Evolutionary conservation across 2,888 invertebrate genomes (phyloP).

Genomic region (Amphipoea oculea): DNA sequence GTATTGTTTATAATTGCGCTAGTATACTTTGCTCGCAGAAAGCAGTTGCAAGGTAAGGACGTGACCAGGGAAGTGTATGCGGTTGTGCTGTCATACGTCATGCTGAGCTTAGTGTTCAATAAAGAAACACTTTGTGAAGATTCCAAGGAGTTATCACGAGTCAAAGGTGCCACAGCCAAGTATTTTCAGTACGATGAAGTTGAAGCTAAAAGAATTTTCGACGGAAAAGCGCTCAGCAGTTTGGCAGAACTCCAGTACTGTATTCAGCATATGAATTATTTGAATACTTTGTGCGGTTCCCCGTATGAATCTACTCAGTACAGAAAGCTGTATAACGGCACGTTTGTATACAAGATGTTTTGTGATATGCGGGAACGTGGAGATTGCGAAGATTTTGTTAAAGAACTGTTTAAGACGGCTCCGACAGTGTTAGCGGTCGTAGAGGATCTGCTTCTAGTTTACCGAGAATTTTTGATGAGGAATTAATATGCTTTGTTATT

Average conservation of each 20-base stretch:
- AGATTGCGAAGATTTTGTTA: constrained; percentile 27
- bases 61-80: constrained; percentile 63
- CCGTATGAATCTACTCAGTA: constrained; percentile 65
- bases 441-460: constrained; percentile 27
- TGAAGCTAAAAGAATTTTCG: constrained; percentile 59
- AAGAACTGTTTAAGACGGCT: constrained; percentile 23
- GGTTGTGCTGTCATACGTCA: constrained; percentile 69
- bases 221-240: constrained; percentile 55
- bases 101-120: constrained; percentile 62
- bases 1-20: constrained; percentile 71
- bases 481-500: neutral
- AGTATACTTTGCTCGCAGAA: constrained; percentile 69
- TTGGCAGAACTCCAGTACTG: constrained; percentile 72
- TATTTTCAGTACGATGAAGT: constrained; percentile 50
- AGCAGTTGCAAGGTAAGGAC: constrained; percentile 31
- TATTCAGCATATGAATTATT: constrained; percentile 70
- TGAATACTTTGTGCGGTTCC: constrained; percentile 73
- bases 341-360: constrained; percentile 69
- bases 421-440: constrained; percentile 39
- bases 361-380: constrained; percentile 22
- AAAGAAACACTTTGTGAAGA: constrained; percentile 6
- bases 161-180: neutral
- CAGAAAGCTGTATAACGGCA: constrained; percentile 70
- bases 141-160: constrained; percentile 3
- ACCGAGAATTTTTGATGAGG: constrained; percentile 11